Base-by-base conservation (phyloP, 2,797 vertebrate genomes). In the Platalea minor region DNA sequence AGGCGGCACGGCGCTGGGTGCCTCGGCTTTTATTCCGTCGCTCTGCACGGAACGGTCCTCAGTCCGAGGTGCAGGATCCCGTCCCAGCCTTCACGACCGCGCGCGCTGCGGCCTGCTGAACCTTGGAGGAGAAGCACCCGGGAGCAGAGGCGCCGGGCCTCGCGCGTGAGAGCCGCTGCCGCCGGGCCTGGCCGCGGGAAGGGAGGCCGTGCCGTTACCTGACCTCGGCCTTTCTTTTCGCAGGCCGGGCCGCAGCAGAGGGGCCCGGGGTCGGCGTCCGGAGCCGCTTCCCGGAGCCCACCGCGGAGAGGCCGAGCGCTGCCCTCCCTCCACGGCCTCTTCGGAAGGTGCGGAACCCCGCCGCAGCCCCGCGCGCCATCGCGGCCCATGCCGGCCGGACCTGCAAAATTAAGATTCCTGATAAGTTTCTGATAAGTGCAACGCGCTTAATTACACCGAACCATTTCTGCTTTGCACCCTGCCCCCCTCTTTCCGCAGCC, bases 21-120 rank as follows among this genome's bases (percentile, higher is more conserved):
- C 8, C 0, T 0, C 13, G n/a, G 20, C 16, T 23, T 31, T 39
- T 10, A 26, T 5, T 4, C 31, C 3, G 16, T 7, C 13, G 4
- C 11, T 16, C 24, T 5, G 33, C 10, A 16, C 33, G 2, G 2
- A 20, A 1, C 4, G 0, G 37, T 4, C 1, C 25, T 7, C 26
- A 2, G 50, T 2, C 4, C 2, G 20, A 2, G 1, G 56, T 5
- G 1, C 25, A 17, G 39, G 2, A 1, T 5, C 14, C 13, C 8
- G 4, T 19, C 72, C 39, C 56, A 11, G 28, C 46, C 33, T 8
- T 17, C 5, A 1, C n/a, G 9, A 4, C 45, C 21, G 17, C 11
- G 9, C 74, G 7, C 17, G 15, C 50, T 65, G 33, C 25, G 4
- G 8, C 4, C 39, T 4, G 1, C 4, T 1, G 18, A 29, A 8